Evolutionary conservation across 1,140 invertebrate species (phyloP).

Genomic region (Telenomus remus): DNA sequence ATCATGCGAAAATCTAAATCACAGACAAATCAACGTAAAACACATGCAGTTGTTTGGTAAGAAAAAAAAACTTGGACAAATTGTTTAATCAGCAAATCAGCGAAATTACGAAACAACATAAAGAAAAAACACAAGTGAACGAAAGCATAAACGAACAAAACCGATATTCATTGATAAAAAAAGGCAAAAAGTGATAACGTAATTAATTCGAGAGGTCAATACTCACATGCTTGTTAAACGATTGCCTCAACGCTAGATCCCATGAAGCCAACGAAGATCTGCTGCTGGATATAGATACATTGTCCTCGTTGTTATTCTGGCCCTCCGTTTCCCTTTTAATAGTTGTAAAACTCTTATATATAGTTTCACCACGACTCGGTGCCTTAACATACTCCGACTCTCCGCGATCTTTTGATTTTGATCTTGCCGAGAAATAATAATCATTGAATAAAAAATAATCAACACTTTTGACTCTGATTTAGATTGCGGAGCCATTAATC

Average conservation of each 20-base stretch:
- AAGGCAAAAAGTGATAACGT: not conserved
- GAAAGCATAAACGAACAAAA: conserved; percentile 7
- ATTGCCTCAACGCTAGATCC: conserved; percentile 75
- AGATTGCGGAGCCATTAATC: conserved; percentile 14
- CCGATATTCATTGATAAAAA: not conserved
- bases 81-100: too few species aligned
- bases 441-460: conserved; percentile 23
- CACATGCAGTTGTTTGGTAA: too few species aligned
- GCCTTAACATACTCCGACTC: conserved; percentile 77
- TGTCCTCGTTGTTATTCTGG: conserved; percentile 70
- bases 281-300: conserved; percentile 78
- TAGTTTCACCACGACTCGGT: conserved; percentile 69
- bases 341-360: conserved; percentile 75
- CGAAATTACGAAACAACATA: not conserved
- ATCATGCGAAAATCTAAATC: conserved; percentile 32
- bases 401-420: conserved; percentile 85
- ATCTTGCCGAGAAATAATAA: conserved; percentile 62
- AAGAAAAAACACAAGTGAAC: not conserved
- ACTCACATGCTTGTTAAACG: conserved; percentile 74
- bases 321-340: conserved; percentile 74
- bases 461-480: conserved; percentile 6
- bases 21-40: too few species aligned
- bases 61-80: too few species aligned
- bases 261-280: conserved; percentile 79
- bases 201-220: conserved; percentile 3